phyloP scores from a whole-genome alignment of 1,140 invertebrate genomes.

The Anoplolepis gracilipes region DNA sequence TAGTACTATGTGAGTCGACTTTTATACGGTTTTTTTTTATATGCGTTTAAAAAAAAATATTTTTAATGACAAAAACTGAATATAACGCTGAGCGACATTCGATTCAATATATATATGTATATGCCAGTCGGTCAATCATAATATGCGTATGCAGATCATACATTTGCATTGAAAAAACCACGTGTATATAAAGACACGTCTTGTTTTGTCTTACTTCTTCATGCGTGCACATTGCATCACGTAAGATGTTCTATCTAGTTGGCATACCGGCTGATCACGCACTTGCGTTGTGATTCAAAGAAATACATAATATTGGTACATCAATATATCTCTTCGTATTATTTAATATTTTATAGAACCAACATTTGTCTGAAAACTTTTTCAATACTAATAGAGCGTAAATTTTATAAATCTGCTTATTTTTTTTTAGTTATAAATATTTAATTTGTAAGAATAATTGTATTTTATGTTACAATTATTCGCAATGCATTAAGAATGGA shows the following conservation, averaged over 20 bases:
- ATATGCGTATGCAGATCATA: background rate
- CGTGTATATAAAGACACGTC: too few species aligned
- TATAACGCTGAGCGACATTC: too few species aligned
- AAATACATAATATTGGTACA: background rate
- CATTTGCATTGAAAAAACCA: conserved; percentile 1
- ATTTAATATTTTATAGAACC: background rate
- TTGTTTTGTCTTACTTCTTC: background rate
- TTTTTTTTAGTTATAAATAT: too few species aligned
- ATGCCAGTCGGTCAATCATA: background rate
- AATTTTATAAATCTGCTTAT: too few species aligned
- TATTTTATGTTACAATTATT: too few species aligned
- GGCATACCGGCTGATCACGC: background rate
- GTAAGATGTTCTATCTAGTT: background rate
- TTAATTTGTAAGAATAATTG: too few species aligned
- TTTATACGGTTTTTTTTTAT: too few species aligned
- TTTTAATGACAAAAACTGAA: background rate
- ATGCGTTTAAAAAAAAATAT: background rate
- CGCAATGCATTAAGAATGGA: background rate
- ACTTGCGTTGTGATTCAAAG: conserved; percentile 4
- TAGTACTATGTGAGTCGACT: too few species aligned
- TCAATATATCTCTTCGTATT: background rate
- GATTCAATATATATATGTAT: too few species aligned
- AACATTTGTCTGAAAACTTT: background rate
- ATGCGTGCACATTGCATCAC: conserved; percentile 10
- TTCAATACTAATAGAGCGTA: too few species aligned